Evolutionary conservation across 2,888 invertebrate genomes (phyloP), one percentile per base, ranked within the genome.

Genomic region (Meganola albula): DNA sequence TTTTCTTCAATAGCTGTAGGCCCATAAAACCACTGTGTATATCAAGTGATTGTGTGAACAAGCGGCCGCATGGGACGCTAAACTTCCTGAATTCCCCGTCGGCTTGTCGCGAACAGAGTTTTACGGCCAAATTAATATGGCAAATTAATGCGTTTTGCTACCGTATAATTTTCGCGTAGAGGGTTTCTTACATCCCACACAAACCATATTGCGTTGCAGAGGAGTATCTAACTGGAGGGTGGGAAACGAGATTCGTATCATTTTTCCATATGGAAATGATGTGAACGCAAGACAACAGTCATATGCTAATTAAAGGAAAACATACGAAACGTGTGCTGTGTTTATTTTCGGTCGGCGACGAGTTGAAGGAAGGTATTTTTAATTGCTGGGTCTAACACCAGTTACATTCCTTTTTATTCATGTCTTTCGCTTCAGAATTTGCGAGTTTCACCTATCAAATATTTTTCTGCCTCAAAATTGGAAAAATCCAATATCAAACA

Each of bases 101-200:
- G 71, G 58, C 79, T 74, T 79, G 84, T 84, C 86, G 83, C 78
- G 68, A 77, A 53, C 85, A 82, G 83, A 86, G 84, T 87, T 87
- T 87, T 87, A 87, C 86, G 76, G 79, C 78, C 74, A 86, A 86
- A 86, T 87, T 87, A 87, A 87, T 87, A 87, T 87, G 79, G 85
- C 86, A 87, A 86, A 87, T 87, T 87, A 87, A 87, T 87, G 85
- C 84, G 79, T 72, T 66, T 62, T 73, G 63, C 60, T 64, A 74
- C 74, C 71, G 87, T 80, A 86, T 85, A 87, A 87, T 87, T 85
- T 86, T 73, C 72, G 63, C 71, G 67, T 75, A 53, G 63, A 64
- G 75, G 72, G 76, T 59, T 82, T 74, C 83, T 80, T 83, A 80
- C 76, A 45, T 42, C 38, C 44, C 43, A 34, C 42, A 39, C 31